A percentile compares a stretch with the other conserved stretches of the same genome.
These are phyloP conservation scores for Eufriesea mexicana DNA, from an alignment of 1,140 invertebrate species.

Conservation along the genomic window DNA sequence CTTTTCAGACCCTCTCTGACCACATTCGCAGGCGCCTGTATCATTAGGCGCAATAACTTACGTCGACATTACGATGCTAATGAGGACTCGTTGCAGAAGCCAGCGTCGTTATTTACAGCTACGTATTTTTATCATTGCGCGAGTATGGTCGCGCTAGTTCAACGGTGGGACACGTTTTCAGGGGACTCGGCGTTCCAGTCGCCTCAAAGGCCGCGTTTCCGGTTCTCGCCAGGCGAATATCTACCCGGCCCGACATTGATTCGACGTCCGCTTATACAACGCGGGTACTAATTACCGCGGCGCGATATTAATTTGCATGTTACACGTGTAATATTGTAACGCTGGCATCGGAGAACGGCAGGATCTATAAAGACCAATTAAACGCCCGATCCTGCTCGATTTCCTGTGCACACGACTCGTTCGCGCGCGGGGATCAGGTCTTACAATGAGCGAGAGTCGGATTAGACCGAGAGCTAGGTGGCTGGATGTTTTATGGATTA, in stretches of 20 bases:
- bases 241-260: constrained; percentile 4
- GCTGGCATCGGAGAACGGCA: neutral
- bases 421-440: too few species aligned
- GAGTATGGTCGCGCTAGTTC: constrained; percentile 5
- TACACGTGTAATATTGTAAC: constrained; percentile 16
- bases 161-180: constrained; percentile 1
- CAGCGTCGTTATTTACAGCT: constrained; percentile 68
- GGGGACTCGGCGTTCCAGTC: neutral
- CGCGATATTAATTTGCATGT: constrained; percentile 36
- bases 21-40: constrained; percentile 66
- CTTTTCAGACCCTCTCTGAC: neutral
- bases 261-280: constrained; percentile 1
- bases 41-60: constrained; percentile 75
- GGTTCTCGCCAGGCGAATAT: constrained; percentile 9
- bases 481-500: too few species aligned
- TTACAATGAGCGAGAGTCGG: too few species aligned
- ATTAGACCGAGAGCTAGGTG: too few species aligned
- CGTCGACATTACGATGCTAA: constrained; percentile 73
- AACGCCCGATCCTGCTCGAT: neutral
- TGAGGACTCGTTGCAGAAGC: constrained; percentile 69
- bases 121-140: constrained; percentile 58
- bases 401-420: neutral
- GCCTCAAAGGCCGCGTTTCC: constrained; percentile 14
- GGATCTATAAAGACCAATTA: neutral
- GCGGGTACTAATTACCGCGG: constrained; percentile 20